Evolutionary conservation across 2,113 vertebrate genomes (phyloP), one percentile per base, ranked within the genome.

Genomic region (Leptosomus discolor): DNA sequence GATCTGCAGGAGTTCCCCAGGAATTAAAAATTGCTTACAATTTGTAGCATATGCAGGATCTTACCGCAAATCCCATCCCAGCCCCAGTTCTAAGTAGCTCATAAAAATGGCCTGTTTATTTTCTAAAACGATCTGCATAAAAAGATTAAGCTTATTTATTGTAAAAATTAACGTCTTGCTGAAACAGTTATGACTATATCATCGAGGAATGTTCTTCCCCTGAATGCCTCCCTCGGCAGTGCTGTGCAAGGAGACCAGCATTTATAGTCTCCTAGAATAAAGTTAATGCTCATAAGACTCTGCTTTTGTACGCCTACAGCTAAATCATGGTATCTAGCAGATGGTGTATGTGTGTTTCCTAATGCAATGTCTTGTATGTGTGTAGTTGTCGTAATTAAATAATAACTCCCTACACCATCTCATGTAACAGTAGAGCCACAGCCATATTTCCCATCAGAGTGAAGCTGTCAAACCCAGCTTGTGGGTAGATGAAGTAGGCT

Each of bases 341-440:
- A 98, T 98, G 98, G 98, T 89, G 91, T 94, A 79, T 91, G 94
- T 97, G 96, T 82, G 69, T 93, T 97, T 97, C 93, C 96, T 97
- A 95, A 97, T 97, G 97, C 88, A 97, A 48, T 90, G 95, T 76
- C 90, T 96, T 94, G 90, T 94, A 76, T 96, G 80, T 90, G 95
- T 97, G 95, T 86, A 94, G 96, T 96, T 97, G 97, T 97, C 96
- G 95, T 97, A 94, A 98, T 98, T 97, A 98, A 98, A 96, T 98
- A 97, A 96, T 94, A 92, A 96, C 89, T 97, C 88, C 92, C 84
- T 93, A 85, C 88, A 89, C 86, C 85, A 5, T 85, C 94, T 96
- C 88, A 8, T 68, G 56, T 85, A 92, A 94, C 37, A 7, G 87
- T 65, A 93, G 89, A 96, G 83, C 93, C 86, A 84, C 89, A 78